Conservation (phyloP, 2,888 invertebrate species). For the Drosophila differens region DNA sequence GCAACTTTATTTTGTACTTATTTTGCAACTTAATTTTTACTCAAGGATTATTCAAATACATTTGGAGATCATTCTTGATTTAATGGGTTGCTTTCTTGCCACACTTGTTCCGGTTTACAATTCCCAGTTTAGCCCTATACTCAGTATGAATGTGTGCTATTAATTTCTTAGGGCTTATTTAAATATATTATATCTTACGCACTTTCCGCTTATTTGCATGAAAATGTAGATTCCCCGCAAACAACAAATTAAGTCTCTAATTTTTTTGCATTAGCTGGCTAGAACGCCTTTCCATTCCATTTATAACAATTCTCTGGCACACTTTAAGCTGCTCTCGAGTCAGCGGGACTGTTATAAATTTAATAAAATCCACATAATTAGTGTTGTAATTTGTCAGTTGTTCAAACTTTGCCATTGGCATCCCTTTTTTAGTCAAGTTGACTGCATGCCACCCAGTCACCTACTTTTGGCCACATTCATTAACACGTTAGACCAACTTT, state of each 20-base stretch:
- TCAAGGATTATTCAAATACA: background rate
- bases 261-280: conserved; percentile 9
- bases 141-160: background rate
- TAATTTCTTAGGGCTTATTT: background rate
- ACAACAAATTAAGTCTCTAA: background rate
- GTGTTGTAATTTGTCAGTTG: conserved; percentile 58
- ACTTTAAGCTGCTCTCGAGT: background rate
- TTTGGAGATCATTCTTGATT: background rate
- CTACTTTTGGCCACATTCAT: conserved; percentile 56
- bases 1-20: background rate
- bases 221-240: background rate
- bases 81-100: background rate
- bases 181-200: background rate
- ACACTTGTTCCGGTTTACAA: background rate
- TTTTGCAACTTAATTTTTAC: background rate
- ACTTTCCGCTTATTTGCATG: background rate
- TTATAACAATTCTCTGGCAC: conserved; percentile 30
- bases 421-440: conserved; percentile 4
- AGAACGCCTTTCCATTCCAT: conserved; percentile 16
- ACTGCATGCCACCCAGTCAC: conserved; percentile 29
- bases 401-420: conserved; percentile 30
- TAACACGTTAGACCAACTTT: conserved; percentile 51
- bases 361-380: conserved; percentile 54
- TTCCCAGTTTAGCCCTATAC: background rate
- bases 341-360: conserved; percentile 21